These are phyloP conservation scores for Lichenostomus cassidix DNA, from an alignment of 2,113 vertebrate species.

Conservation along the genomic window DNA sequence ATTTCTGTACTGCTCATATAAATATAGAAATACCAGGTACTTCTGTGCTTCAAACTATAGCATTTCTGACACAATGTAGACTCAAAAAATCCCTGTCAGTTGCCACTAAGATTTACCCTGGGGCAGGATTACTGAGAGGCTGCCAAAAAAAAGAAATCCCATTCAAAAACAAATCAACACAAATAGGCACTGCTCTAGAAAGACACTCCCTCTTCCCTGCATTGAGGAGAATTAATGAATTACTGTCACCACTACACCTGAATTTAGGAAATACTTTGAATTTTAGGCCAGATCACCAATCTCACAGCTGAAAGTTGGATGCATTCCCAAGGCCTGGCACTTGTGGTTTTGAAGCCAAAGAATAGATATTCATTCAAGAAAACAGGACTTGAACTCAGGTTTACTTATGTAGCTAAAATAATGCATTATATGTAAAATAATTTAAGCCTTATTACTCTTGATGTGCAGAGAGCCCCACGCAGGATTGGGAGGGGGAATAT, in stretches of 20 bases:
- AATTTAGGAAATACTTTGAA: background rate
- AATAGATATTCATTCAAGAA: background rate
- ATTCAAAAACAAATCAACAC: background rate
- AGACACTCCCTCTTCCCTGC: background rate
- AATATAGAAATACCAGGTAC: background rate
- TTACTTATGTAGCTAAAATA: background rate
- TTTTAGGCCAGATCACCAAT: background rate
- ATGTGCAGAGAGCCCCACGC: background rate
- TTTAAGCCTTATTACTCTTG: background rate
- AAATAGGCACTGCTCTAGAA: background rate
- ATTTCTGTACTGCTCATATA: background rate
- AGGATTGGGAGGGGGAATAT: background rate
- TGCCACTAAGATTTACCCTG: background rate
- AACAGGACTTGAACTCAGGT: background rate
- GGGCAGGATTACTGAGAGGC: background rate
- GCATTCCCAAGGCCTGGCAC: background rate
- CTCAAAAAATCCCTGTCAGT: background rate
- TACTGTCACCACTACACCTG: background rate
- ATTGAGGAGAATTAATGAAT: background rate
- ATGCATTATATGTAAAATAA: background rate
- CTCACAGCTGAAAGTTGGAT: background rate
- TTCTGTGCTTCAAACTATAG: background rate
- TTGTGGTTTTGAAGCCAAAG: background rate
- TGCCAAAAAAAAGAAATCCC: background rate
- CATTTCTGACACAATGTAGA: background rate